Evolutionary conservation across 2,797 vertebrate species (phyloP).

Genomic region (Centropyge bicolor): DNA sequence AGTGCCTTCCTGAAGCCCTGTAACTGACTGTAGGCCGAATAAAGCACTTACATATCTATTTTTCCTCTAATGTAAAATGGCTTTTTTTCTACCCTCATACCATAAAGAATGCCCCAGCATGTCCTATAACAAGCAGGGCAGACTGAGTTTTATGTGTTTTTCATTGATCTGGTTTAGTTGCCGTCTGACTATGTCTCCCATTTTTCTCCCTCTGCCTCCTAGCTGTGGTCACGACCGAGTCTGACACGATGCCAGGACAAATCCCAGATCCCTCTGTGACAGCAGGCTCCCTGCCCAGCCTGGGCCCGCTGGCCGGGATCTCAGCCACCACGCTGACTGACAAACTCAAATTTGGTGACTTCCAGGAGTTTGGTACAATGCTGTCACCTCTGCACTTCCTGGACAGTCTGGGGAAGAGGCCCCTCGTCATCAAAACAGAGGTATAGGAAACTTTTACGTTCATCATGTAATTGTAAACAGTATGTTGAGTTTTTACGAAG

Average conservation of each 20-base stretch:
- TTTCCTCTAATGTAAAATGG: constrained; percentile 18
- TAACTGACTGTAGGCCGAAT: constrained; percentile 34
- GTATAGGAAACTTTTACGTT: constrained; percentile 74
- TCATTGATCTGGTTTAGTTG: constrained; percentile 43
- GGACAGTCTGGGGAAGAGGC: constrained; percentile 92
- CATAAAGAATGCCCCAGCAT: neutral
- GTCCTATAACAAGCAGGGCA: constrained; percentile 10
- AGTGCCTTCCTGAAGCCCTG: constrained; percentile 26
- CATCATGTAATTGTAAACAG: neutral
- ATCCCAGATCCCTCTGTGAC: constrained; percentile 96
- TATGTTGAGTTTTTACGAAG: neutral
- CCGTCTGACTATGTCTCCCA: constrained; percentile 46
- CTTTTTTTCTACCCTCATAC: constrained; percentile 3
- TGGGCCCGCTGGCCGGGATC: constrained; percentile 92
- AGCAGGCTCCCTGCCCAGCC: constrained; percentile 91
- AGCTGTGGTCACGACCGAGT: constrained; percentile 85
- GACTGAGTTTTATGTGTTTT: constrained; percentile 14
- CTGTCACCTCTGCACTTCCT: constrained; percentile 94
- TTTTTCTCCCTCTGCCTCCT: constrained; percentile 56
- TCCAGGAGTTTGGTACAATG: constrained; percentile 93
- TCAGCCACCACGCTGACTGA: constrained; percentile 91
- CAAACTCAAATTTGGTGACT: constrained; percentile 92
- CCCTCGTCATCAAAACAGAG: constrained; percentile 93
- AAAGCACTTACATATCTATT: constrained; percentile 21
- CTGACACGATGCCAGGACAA: constrained; percentile 98